Conservation (phyloP, 2,113 vertebrate genomes). For the Anguilla rostrata region DNA sequence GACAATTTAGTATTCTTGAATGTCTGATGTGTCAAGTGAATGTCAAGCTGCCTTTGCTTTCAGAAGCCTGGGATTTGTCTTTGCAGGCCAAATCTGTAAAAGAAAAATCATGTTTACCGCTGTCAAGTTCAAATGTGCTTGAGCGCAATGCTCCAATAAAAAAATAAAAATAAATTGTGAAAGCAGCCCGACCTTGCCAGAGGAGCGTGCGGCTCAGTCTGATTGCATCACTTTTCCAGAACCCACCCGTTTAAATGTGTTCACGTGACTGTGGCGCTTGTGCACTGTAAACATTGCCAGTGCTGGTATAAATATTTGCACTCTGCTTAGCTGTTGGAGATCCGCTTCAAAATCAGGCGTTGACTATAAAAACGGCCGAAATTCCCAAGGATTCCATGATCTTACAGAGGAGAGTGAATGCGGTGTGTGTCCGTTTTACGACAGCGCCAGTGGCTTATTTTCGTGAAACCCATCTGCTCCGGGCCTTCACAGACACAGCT, state of each 20-base stretch:
- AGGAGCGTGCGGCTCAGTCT: not conserved
- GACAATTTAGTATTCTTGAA: not conserved
- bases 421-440: not conserved
- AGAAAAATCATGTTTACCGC: too few species aligned
- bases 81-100: not conserved
- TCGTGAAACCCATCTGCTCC: conserved; percentile 20
- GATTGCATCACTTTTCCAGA: not conserved
- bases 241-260: not conserved
- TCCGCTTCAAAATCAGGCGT: not conserved
- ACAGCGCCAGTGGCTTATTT: not conserved
- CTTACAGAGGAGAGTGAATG: not conserved
- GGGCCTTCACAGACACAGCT: conserved; percentile 1
- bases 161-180: not conserved
- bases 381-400: not conserved
- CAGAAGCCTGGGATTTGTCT: not conserved
- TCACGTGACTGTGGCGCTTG: not conserved
- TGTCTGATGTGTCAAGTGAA: not conserved
- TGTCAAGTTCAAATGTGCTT: not conserved
- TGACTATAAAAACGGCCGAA: not conserved
- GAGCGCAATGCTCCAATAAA: not conserved
- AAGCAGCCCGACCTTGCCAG: conserved; percentile 13
- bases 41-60: not conserved
- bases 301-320: not conserved
- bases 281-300: not conserved
- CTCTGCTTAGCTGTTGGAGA: not conserved